Percentiles rank a stretch among this genome's conserved stretches.
Evolutionary conservation across 2,113 vertebrate species (phyloP).

Genomic region (Phrynocephalus versicolor): DNA sequence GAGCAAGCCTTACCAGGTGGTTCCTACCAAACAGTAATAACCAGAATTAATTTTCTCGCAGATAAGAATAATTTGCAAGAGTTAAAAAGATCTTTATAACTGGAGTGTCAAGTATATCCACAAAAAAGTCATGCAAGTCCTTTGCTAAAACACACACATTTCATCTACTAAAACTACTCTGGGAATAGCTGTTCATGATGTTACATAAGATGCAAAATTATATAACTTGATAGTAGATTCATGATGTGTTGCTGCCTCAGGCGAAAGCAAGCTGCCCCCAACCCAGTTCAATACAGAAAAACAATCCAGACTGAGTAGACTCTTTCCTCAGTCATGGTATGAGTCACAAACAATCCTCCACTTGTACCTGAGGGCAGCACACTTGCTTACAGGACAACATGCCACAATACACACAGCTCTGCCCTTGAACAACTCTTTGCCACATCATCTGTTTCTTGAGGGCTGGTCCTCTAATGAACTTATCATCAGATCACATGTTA

Average conservation of each 20-base stretch:
- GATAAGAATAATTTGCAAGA: neutral
- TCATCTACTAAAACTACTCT: neutral
- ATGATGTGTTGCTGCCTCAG: neutral
- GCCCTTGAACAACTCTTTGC: too few species aligned
- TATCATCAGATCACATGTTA: too few species aligned
- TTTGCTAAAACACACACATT: neutral
- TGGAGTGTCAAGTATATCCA: neutral
- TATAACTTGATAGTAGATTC: neutral
- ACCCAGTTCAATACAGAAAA: neutral
- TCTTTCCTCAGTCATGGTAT: neutral
- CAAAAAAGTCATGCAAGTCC: neutral
- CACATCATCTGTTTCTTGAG: too few species aligned
- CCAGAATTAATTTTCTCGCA: neutral
- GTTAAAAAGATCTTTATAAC: neutral
- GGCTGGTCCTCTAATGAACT: too few species aligned
- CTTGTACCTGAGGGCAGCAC: neutral
- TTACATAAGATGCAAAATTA: neutral
- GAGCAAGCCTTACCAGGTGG: fast-evolving
- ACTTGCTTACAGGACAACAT: too few species aligned
- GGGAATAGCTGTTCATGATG: neutral
- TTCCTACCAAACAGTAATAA: neutral
- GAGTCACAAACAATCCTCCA: neutral
- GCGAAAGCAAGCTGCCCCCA: neutral
- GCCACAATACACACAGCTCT: too few species aligned
- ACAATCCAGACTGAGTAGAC: neutral